Conservation (phyloP, 2,888 invertebrate genomes). For the Lamproptera curius region DNA sequence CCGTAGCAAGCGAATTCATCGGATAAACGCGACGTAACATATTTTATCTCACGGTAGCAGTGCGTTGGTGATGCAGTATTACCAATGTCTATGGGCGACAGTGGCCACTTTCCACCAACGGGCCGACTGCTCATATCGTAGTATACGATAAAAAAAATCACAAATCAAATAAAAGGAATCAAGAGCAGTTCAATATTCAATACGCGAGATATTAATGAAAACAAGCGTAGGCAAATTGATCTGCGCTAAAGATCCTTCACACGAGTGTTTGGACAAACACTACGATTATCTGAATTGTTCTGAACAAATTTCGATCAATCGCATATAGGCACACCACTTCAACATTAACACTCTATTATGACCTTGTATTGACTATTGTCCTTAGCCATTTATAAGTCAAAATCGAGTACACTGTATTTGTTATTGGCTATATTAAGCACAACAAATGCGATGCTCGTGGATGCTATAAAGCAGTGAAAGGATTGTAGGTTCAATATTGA, state of each 20-base stretch:
- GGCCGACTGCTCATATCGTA: too few species aligned
- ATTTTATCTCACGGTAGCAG: too few species aligned
- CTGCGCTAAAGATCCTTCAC: not conserved
- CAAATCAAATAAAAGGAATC: too few species aligned
- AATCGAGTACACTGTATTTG: not conserved
- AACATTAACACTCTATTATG: not conserved
- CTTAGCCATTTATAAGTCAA: not conserved
- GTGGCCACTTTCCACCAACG: too few species aligned
- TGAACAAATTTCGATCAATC: not conserved
- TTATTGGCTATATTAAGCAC: not conserved
- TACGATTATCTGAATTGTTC: not conserved
- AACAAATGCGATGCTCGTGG: not conserved
- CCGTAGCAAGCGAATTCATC: too few species aligned
- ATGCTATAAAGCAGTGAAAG: not conserved
- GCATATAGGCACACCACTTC: conserved; percentile 9
- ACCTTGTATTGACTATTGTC: not conserved
- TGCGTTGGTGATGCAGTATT: too few species aligned
- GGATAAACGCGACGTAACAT: too few species aligned
- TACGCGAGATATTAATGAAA: too few species aligned
- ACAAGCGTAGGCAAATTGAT: not conserved
- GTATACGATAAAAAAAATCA: too few species aligned
- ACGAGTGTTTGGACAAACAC: conserved; percentile 4
- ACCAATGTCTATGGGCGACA: too few species aligned
- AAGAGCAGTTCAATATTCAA: too few species aligned
- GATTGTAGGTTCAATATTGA: not conserved